These are phyloP conservation scores for Hirtodrosophila duncani DNA, from an alignment of 2,888 invertebrate genomes.

Conservation along the genomic window DNA sequence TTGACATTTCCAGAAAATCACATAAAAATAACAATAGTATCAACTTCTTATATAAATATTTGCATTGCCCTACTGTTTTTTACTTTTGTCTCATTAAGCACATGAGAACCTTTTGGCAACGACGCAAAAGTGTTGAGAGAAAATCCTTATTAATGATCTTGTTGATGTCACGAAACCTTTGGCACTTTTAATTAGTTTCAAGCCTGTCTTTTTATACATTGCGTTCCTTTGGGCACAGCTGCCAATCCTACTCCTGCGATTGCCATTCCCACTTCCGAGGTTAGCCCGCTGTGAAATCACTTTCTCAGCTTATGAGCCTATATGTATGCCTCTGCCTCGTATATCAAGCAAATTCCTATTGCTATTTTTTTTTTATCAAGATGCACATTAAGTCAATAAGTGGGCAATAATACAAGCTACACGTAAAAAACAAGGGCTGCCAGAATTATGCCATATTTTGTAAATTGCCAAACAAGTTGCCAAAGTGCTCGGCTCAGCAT, in stretches of 20 bases:
- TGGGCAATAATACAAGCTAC: constrained; percentile 54
- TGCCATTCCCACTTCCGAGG: background rate
- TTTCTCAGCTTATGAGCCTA: constrained; percentile 20
- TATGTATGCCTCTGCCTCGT: constrained; percentile 8
- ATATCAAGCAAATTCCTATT: constrained; percentile 46
- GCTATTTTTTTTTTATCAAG: constrained; percentile 45
- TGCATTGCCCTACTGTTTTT: constrained; percentile 47
- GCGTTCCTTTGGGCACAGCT: constrained; percentile 25
- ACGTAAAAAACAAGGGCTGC: constrained; percentile 13
- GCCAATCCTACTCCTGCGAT: constrained; percentile 12
- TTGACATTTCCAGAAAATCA: constrained; percentile 43
- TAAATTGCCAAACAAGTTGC: constrained; percentile 63
- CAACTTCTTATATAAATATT: constrained; percentile 64
- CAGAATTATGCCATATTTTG: constrained; percentile 65
- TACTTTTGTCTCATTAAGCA: constrained; percentile 1
- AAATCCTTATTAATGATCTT: constrained; percentile 70
- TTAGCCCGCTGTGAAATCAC: constrained; percentile 43
- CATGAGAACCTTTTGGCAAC: constrained; percentile 30
- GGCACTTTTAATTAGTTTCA: constrained; percentile 56
- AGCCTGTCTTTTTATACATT: constrained; percentile 31
- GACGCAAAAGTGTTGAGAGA: constrained; percentile 24
- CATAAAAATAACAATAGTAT: constrained; percentile 47
- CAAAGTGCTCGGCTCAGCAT: constrained; percentile 40
- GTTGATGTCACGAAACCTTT: constrained; percentile 36
- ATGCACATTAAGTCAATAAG: constrained; percentile 66